Percentiles rank a stretch among this genome's conserved stretches.
These are phyloP conservation scores for Epizoanthus illoricatus DNA, from an alignment of 92 coral and sea anemone species.

Conservation along the genomic window DNA sequence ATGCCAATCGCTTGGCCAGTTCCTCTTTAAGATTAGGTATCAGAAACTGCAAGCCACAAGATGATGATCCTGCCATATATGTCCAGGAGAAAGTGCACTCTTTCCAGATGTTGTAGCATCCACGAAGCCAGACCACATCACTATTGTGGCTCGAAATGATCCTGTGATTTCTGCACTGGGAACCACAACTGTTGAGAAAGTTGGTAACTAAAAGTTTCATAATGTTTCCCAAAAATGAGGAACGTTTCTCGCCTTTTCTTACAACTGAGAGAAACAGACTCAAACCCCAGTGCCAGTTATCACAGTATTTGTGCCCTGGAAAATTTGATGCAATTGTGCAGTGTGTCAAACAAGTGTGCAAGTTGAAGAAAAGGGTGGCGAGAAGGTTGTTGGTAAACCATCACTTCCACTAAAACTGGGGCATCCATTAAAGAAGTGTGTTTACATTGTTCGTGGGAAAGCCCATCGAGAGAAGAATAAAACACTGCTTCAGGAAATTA, in stretches of 20 bases:
- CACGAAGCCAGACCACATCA: slow-evolving; percentile 25
- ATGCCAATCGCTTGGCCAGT: too few relatives aligned
- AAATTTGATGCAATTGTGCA: too few relatives aligned
- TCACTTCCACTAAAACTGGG: slow-evolving; percentile 38
- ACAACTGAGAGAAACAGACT: too few relatives aligned
- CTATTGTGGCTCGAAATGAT: slow-evolving; percentile 33
- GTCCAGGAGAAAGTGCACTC: slow-evolving; percentile 1
- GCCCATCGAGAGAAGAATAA: slow-evolving; percentile 48
- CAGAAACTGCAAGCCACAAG: too few relatives aligned
- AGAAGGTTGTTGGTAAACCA: slow-evolving; percentile 31
- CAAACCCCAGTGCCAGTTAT: too few relatives aligned
- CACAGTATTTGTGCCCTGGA: too few relatives aligned
- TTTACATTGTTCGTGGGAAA: slow-evolving; percentile 39
- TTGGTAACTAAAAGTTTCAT: slow-evolving; percentile 8
- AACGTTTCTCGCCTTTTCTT: too few relatives aligned
- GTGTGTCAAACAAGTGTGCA: too few relatives aligned
- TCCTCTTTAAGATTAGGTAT: too few relatives aligned
- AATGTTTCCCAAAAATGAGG: background rate
- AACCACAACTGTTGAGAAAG: slow-evolving; percentile 30
- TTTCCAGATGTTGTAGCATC: slow-evolving; percentile 43
- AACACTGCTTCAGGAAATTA: slow-evolving; percentile 27
- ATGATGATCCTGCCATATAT: slow-evolving; percentile 11
- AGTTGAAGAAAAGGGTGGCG: too few relatives aligned
- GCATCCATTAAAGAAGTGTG: slow-evolving; percentile 43
- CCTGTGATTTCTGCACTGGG: slow-evolving; percentile 33